These are phyloP conservation scores for Axinella damicornis DNA, from an alignment of 37 sponge, comb jelly and placozoan genomes.

Conservation along the genomic window DNA sequence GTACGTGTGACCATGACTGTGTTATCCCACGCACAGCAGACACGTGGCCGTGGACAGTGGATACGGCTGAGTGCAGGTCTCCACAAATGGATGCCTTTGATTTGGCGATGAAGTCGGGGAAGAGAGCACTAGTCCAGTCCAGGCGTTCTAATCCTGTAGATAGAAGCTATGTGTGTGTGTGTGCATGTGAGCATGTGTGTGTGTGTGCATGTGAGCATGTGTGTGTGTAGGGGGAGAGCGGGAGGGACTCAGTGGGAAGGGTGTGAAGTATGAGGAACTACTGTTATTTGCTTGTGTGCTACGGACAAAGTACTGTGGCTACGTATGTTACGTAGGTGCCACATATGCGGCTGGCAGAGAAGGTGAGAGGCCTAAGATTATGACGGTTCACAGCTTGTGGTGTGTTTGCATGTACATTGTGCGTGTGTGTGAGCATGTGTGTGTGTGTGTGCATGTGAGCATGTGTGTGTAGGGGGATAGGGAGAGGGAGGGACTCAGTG, in stretches of 20 bases:
- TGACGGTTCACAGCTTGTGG: too few species aligned
- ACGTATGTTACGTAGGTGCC: too few species aligned
- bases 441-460: not conserved
- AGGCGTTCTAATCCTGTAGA: slow-evolving; percentile 20
- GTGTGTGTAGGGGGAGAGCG: too few species aligned
- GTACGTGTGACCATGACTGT: slow-evolving; percentile 29
- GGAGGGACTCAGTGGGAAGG: not conserved
- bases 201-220: not conserved
- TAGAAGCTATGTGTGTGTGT: slow-evolving; percentile 27
- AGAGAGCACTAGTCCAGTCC: slow-evolving; percentile 42
- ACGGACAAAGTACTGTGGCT: too few species aligned
- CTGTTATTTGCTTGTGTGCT: too few species aligned
- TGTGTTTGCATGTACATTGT: too few species aligned
- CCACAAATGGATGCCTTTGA: slow-evolving; percentile 1
- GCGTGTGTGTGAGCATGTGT: not conserved
- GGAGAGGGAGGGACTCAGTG: not conserved
- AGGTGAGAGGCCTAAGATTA: too few species aligned
- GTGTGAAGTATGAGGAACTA: not conserved
- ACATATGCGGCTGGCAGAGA: too few species aligned
- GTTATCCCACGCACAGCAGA: not conserved
- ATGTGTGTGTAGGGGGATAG: not conserved
- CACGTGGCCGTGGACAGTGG: slow-evolving; percentile 21
- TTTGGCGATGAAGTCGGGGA: slow-evolving; percentile 65
- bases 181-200: not conserved
- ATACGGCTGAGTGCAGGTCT: slow-evolving; percentile 44